A percentile compares a stretch with the other conserved stretches of the same genome.
phyloP scores from a whole-genome alignment of 2,113 vertebrate genomes.

The Orthonyx spaldingii region DNA sequence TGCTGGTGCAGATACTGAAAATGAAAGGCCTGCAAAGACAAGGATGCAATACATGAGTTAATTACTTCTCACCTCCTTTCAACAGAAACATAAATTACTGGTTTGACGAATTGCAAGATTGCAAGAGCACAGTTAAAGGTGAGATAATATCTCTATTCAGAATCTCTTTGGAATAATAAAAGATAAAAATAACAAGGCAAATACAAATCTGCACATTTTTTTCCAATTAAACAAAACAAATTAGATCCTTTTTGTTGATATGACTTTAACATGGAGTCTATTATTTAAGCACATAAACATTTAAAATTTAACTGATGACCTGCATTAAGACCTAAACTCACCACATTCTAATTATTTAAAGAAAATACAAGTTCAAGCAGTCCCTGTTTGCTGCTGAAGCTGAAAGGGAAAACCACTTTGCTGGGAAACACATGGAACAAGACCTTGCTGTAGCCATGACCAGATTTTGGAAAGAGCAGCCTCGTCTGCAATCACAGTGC shows the following conservation, averaged over 20 bases:
- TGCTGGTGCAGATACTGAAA: neutral
- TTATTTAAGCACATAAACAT: neutral
- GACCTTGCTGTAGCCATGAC: neutral
- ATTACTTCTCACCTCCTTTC: neutral
- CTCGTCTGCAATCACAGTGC: neutral
- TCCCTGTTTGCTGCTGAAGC: neutral
- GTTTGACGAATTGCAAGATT: neutral
- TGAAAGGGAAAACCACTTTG: neutral
- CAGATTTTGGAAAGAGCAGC: neutral
- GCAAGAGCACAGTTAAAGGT: neutral
- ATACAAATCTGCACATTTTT: neutral
- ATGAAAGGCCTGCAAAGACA: neutral
- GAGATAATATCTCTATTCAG: neutral
- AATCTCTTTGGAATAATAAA: neutral
- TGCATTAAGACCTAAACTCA: neutral
- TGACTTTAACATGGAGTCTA: neutral
- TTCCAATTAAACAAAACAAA: neutral
- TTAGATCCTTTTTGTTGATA: neutral
- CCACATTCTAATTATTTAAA: neutral
- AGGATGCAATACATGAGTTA: neutral
- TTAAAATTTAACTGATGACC: neutral
- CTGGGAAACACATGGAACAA: neutral
- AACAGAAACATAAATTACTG: constrained; percentile 3
- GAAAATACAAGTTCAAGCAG: neutral
- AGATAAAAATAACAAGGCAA: neutral